These are phyloP conservation scores for Helicoverpa assulta DNA, from an alignment of 2,888 invertebrate genomes.

Conservation along the genomic window DNA sequence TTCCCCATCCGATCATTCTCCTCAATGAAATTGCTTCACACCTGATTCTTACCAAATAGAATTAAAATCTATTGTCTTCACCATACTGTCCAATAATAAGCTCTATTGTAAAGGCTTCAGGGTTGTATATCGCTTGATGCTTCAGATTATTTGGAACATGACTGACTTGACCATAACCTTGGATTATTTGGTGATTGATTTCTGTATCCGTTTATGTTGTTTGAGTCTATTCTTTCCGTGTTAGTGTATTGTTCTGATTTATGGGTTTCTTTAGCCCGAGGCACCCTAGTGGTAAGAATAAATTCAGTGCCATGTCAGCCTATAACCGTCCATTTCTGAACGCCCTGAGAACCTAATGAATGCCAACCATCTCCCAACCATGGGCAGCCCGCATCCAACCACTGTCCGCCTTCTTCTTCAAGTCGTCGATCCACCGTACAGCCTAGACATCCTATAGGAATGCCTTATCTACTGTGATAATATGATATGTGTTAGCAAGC, in stretches of 20 bases:
- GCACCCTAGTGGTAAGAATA: too few relatives aligned
- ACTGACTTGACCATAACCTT: conserved; percentile 63
- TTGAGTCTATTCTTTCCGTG: conserved; percentile 30
- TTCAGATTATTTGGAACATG: conserved; percentile 10
- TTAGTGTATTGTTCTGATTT: conserved; percentile 2
- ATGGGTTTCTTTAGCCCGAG: not conserved
- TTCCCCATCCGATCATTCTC: conserved; percentile 47
- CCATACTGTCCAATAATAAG: conserved; percentile 1
- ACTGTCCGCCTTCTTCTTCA: too few relatives aligned
- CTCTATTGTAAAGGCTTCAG: not conserved
- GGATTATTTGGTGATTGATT: conserved; percentile 52
- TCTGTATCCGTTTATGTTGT: conserved; percentile 19
- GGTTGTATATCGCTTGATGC: conserved; percentile 11
- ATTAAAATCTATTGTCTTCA: conserved; percentile 30
- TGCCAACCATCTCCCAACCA: too few relatives aligned
- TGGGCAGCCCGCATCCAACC: too few relatives aligned
- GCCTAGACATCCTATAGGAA: too few relatives aligned
- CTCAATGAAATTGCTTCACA: conserved; percentile 49
- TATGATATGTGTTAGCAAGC: too few relatives aligned
- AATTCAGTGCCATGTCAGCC: too few relatives aligned
- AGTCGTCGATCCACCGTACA: too few relatives aligned
- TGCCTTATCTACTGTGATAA: too few relatives aligned
- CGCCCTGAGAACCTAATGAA: too few relatives aligned
- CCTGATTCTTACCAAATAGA: conserved; percentile 20
- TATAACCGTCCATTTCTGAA: not conserved